Evolutionary conservation across 2,113 vertebrate genomes (phyloP), one percentile per base, ranked within the genome.

Genomic region (Hippolais icterina): DNA sequence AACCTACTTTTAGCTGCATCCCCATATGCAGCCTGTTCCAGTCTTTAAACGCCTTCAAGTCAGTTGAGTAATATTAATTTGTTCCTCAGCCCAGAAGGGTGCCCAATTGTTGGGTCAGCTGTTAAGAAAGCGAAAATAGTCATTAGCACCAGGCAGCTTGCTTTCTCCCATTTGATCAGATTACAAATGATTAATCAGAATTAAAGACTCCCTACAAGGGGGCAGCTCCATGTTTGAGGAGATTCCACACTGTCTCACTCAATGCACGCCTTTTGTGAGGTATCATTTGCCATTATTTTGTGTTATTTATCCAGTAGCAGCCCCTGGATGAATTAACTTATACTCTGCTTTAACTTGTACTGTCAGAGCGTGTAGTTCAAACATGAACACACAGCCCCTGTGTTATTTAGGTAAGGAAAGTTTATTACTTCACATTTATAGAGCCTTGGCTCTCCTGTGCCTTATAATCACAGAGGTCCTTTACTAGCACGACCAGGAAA

Each of bases 81-180:
- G 16, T 72, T 85, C 88, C 66, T 53, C 83, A 71, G 47, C 50
- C 31, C 70, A 88, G 77, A 75, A 69, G 61, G 79, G 22, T 88
- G 35, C 60, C 50, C 80, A 78, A 5, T 93, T 87, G 57, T 76
- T 90, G 77, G 80, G 84, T 96, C 89, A 90, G 77, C 65, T 95
- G 52, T 61, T 84, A 77, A 61, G 57, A 71, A 72, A 28, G 50
- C 11, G 27, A 88, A 89, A 91, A 89, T 10, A 60, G 50, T 80
- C 35, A 60, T 89, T 86, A 93, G 52, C 49, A 89, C 42, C 66
- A 82, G 60, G 44, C 52, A 87, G 39, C 35, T 85, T 92, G 28
- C 41, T 85, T 93, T 79, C 78, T 89, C 80, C 84, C 50, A 76
- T 95, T 95, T 96, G 84, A 72, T 94, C 77, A 72, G 37, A 89